Percentiles rank a stretch among this genome's conserved stretches.
These are phyloP conservation scores for Dendrocopos noguchii DNA, from an alignment of 2,113 vertebrate genomes.

Conservation along the genomic window DNA sequence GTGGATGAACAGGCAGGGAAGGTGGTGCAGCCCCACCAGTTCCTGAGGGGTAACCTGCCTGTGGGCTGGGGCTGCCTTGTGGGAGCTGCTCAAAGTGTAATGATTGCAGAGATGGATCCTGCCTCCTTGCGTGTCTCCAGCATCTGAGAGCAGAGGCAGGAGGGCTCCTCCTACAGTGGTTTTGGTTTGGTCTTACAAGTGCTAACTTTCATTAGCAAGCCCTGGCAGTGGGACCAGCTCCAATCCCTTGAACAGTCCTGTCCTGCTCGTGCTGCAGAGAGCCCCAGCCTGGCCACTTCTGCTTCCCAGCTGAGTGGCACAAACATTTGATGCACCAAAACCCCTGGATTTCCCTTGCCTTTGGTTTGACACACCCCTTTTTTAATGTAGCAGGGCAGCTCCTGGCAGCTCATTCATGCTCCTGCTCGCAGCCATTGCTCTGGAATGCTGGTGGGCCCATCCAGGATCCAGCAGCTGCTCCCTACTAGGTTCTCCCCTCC, in stretches of 20 bases:
- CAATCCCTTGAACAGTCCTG: neutral
- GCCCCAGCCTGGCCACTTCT: neutral
- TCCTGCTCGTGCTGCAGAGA: accelerated
- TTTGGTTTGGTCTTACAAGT: neutral
- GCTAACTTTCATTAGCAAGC: neutral
- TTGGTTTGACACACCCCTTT: neutral
- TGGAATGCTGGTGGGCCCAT: accelerated
- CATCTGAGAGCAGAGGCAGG: neutral
- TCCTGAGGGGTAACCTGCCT: neutral
- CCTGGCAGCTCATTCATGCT: neutral
- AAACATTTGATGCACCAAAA: neutral
- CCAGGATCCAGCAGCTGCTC: neutral
- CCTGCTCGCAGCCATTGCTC: neutral
- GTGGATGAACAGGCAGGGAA: neutral
- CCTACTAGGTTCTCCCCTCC: neutral
- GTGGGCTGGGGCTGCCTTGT: neutral
- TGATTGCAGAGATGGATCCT: neutral
- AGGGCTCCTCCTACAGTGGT: neutral
- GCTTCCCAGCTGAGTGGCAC: neutral
- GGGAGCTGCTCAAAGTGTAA: neutral
- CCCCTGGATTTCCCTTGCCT: neutral
- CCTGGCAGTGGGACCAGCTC: neutral
- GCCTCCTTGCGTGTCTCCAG: neutral
- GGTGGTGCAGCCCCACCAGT: neutral
- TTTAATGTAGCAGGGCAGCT: neutral